Evolutionary conservation across 1,140 invertebrate species (phyloP), one percentile per base, ranked within the genome.

Genomic region (Drosophila gunungcola): DNA sequence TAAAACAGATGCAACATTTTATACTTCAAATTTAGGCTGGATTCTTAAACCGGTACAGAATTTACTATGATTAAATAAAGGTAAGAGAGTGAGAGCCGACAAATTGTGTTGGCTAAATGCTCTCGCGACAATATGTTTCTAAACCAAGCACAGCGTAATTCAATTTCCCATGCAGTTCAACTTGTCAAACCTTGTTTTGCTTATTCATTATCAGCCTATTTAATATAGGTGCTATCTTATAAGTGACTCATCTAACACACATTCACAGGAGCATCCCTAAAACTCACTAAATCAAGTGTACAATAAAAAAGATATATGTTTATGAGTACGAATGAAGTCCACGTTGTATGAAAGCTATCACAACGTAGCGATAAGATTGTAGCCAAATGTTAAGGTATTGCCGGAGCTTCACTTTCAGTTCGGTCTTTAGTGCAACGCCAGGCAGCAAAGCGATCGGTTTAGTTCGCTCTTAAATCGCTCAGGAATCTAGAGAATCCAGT

Each of bases 351-450:
- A 29, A 12, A 27, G n/a, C 13, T 69, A 13, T 38, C 54, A 25
- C 27, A 9, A 10, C 27, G 32, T 6, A 13, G 38, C 36, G 73
- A 77, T 77, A 77, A 77, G 73, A 77, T 77, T 55, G n/a, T 9
- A n/a, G 12, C 42, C 38, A 29, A 12, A 3, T 2, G 46, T 42
- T 41, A 32, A 77, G 39, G 54, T 49, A 38, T 54, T 56, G 53
- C 34, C n/a, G 48, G 7, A 43, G 27, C 36, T 41, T 38, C 32
- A 27, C 36, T 42, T 49, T 16, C 54, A 16, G 13, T 11, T 42
- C 11, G 10, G 4, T 43, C 52, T 27, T 79, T 64, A 86, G 82
- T 86, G 43, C 45, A 57, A 41, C 52, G 58, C 38, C 25, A 76
- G 46, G 69, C 55, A 58, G 16, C 56, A 38, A 62, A 45, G 65